Conservation (phyloP, 2,797 vertebrate genomes). For the Megaceryle alcyon region DNA sequence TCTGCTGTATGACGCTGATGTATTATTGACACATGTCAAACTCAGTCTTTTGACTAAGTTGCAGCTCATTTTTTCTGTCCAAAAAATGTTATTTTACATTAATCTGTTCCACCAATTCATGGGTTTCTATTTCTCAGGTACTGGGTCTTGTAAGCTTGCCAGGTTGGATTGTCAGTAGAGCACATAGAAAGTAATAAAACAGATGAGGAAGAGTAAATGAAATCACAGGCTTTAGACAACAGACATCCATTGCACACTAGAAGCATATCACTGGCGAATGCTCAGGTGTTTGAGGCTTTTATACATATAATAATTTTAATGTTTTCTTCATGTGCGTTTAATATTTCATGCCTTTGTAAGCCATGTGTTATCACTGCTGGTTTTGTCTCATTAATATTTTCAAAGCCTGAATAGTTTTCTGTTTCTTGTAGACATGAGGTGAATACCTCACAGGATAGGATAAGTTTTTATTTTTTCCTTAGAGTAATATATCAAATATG, state of each 20-base stretch:
- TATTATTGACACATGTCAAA: neutral
- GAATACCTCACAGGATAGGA: neutral
- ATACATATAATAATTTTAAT: neutral
- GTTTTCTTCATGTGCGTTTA: neutral
- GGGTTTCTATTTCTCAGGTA: neutral
- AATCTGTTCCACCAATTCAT: neutral
- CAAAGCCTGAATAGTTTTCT: neutral
- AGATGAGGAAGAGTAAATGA: neutral
- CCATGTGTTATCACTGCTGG: neutral
- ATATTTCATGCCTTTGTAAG: neutral
- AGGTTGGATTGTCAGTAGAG: neutral
- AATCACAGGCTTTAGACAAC: neutral
- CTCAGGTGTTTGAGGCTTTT: neutral
- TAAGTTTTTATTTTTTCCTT: neutral
- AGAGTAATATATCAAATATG: neutral
- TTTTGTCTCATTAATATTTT: neutral
- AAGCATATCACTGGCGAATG: neutral
- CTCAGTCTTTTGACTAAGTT: neutral
- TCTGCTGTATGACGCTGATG: neutral
- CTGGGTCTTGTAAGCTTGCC: neutral
- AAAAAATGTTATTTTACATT: neutral
- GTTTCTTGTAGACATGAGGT: neutral
- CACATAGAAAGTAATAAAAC: neutral
- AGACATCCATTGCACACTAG: neutral
- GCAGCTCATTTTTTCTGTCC: neutral